Conservation (phyloP, 2,797 vertebrate genomes). For the Urophycis tenuis region DNA sequence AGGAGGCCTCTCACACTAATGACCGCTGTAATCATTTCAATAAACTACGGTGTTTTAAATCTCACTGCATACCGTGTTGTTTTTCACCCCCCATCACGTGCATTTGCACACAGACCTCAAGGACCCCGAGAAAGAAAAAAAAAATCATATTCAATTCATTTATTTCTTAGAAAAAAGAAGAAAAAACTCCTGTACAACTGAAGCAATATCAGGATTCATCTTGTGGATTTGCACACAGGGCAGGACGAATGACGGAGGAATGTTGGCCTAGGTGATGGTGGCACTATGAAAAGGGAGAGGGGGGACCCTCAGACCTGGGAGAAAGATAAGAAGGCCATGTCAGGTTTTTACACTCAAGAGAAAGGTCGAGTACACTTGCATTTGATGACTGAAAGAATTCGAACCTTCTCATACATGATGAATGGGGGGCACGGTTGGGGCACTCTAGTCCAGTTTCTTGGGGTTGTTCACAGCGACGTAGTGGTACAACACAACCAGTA, state of each 20-base stretch:
- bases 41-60: conserved; percentile 8
- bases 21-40: conserved; percentile 25
- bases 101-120: background rate
- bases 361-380: background rate
- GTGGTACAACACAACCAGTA: conserved; percentile 93
- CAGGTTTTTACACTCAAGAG: background rate
- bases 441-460: conserved; percentile 84
- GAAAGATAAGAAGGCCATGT: background rate
- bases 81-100: background rate
- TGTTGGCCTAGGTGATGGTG: conserved; percentile 41
- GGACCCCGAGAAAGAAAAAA: background rate
- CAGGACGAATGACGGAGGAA: conserved; percentile 17
- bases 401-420: conserved; percentile 36
- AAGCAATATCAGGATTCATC: conserved; percentile 26
- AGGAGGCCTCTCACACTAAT: conserved; percentile 1
- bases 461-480: conserved; percentile 98
- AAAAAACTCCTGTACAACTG: conserved; percentile 49
- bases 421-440: background rate
- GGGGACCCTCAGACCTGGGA: conserved; percentile 41
- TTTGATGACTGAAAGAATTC: background rate
- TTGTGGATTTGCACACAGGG: conserved; percentile 21
- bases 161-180: conserved; percentile 60
- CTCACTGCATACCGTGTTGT: background rate
- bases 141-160: conserved; percentile 16
- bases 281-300: background rate